Conservation (phyloP, 2,888 invertebrate species). For the Chrysopilus asiliformis region DNA sequence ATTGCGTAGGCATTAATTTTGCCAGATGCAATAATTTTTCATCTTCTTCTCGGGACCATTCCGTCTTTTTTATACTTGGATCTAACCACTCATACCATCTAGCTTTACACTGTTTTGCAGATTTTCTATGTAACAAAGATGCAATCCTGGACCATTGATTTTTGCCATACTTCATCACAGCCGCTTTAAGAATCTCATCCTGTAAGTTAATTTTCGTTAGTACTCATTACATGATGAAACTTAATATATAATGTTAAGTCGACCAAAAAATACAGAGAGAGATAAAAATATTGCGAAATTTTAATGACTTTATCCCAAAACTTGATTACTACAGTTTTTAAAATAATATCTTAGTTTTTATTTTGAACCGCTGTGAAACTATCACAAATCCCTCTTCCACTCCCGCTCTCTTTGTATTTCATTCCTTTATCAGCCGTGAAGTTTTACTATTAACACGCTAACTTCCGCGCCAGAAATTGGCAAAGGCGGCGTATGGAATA, state of each 20-base stretch:
- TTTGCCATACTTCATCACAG: slow-evolving; percentile 99
- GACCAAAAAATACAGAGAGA: neutral
- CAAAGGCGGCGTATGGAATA: too few species aligned
- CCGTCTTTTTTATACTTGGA: slow-evolving; percentile 98
- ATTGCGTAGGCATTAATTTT: slow-evolving; percentile 98
- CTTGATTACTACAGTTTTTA: too few species aligned
- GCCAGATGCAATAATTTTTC: slow-evolving; percentile 95
- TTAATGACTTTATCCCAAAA: too few species aligned
- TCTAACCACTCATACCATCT: slow-evolving; percentile 99
- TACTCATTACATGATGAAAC: neutral
- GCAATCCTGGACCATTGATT: slow-evolving; percentile 99
- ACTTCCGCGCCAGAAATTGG: too few species aligned
- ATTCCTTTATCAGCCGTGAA: too few species aligned
- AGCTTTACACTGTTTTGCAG: slow-evolving; percentile 98
- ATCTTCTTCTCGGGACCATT: slow-evolving; percentile 99
- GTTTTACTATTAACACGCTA: too few species aligned
- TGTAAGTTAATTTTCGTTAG: slow-evolving; percentile 27
- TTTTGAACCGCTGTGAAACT: too few species aligned
- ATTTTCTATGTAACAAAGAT: slow-evolving; percentile 91
- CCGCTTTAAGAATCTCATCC: slow-evolving; percentile 99
- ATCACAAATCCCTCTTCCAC: too few species aligned
- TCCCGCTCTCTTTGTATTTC: too few species aligned
- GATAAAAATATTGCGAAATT: neutral
- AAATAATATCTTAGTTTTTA: too few species aligned
- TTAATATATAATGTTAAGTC: too few species aligned